Evolutionary conservation across 2,888 invertebrate genomes (phyloP), one percentile per base, ranked within the genome.

Genomic region (Gibbula magus): DNA sequence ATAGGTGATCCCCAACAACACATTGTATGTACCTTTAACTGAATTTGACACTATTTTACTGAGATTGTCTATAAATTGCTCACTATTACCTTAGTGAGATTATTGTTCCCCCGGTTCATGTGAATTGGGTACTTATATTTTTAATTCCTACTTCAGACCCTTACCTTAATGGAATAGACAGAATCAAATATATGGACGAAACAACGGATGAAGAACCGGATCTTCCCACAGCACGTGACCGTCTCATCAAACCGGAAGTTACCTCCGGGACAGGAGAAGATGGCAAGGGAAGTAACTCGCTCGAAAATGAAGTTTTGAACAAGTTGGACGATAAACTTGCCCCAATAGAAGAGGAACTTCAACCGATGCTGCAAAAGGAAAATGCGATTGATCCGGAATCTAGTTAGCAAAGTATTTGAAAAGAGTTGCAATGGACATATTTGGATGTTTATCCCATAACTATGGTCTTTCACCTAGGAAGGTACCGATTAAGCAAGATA

Each of bases 151-250:
- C 76, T 75, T 32, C 81, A 83, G 82, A 82, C 2, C 79, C 81
- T 18, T 79, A 84, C 56, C 78, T 82, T 16, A 85, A 83, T 56
- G 86, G 82, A 29, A 75, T 82, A 29, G 85, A 83, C 45, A 81
- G 85, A 73, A 88, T 88, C 22, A 85, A 84, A 39, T 88, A 85
- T 81, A 89, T 89, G 20, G 90, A 89, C 78, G 90, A 90, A 73
- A 86, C 86, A 18, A 83, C 86, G 4, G 86, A 86, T 13, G 88
- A 89, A 13, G 87, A 88, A 53, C 20, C 77, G 10, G 87, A 85
- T 25, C 32, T 77, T n/a, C 86, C 66, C 32, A 75, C 82, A 2
- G 25, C 81, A 53, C 35, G 73, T 35, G 79, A 79, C 22, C 73
- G 79, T 0, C 81, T 82, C 20, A 56, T 78, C 25, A 29, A 18